Evolutionary conservation across 2,797 vertebrate species (phyloP).

Genomic region (Poecilia gillii): DNA sequence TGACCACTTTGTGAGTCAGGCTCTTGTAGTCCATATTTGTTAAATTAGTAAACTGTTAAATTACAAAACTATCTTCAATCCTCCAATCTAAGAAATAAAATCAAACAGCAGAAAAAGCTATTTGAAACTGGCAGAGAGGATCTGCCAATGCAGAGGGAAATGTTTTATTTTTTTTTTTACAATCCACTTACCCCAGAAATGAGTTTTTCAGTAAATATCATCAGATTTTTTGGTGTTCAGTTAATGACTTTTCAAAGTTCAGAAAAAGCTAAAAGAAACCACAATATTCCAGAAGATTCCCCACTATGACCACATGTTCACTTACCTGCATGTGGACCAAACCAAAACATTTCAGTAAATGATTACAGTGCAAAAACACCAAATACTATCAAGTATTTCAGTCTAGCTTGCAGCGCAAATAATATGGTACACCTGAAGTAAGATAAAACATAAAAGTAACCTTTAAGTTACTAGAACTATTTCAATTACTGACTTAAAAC

Average conservation of each 20-base stretch:
- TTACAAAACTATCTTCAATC: neutral
- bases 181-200: neutral
- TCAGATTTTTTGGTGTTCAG: neutral
- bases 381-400: too few relatives aligned
- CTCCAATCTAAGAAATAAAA: neutral
- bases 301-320: neutral
- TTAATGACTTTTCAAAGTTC: neutral
- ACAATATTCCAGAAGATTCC: neutral
- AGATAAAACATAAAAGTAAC: too few relatives aligned
- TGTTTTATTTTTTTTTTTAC: neutral
- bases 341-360: neutral
- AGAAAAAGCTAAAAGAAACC: neutral
- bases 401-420: too few relatives aligned
- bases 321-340: neutral
- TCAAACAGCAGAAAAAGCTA: neutral
- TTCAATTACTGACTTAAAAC: too few relatives aligned
- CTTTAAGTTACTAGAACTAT: too few relatives aligned
- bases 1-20: neutral
- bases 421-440: too few relatives aligned
- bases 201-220: neutral
- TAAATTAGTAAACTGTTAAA: neutral
- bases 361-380: neutral
- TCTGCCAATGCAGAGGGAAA: neutral
- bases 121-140: neutral
- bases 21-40: neutral